Conservation (phyloP, 2,888 invertebrate species). For the Tupiocoris notatus region DNA sequence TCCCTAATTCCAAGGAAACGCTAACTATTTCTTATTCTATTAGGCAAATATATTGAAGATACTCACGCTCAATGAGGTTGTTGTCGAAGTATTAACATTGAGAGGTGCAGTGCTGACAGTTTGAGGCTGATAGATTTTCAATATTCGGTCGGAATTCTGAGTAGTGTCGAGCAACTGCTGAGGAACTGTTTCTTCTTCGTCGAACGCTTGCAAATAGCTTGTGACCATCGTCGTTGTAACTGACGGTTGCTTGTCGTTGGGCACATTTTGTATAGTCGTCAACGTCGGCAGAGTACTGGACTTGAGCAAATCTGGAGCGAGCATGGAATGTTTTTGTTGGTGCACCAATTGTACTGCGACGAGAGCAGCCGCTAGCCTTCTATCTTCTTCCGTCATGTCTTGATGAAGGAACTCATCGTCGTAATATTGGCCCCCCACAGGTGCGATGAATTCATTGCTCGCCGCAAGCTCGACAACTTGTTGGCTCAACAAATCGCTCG, state of each 20-base stretch:
- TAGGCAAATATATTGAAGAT: too few species aligned
- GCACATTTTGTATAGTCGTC: slow-evolving; percentile 47
- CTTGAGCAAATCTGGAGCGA: slow-evolving; percentile 48
- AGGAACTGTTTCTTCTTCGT: slow-evolving; percentile 44
- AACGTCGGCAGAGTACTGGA: slow-evolving; percentile 45
- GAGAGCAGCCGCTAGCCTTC: slow-evolving; percentile 62
- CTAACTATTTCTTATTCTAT: too few species aligned
- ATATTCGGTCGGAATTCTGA: slow-evolving; percentile 45
- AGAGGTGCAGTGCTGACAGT: slow-evolving; percentile 31
- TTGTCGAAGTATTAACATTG: slow-evolving; percentile 27
- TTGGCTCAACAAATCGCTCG: slow-evolving; percentile 49
- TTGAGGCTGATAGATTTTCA: slow-evolving; percentile 48
- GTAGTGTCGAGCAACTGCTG: slow-evolving; percentile 46
- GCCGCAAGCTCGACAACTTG: slow-evolving; percentile 49
- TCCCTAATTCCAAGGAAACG: too few species aligned
- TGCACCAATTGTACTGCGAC: slow-evolving; percentile 64
- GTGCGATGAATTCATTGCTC: slow-evolving; percentile 52
- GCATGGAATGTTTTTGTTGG: slow-evolving; percentile 56
- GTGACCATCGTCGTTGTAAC: slow-evolving; percentile 51
- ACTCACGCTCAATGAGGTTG: slow-evolving; percentile 8
- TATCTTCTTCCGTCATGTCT: slow-evolving; percentile 61
- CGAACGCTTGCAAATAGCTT: slow-evolving; percentile 52
- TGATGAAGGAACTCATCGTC: slow-evolving; percentile 51
- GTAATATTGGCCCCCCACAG: slow-evolving; percentile 49
- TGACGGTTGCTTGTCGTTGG: slow-evolving; percentile 49